phyloP scores from a whole-genome alignment of 1,140 invertebrate genomes.

The Drosophila hydei region DNA sequence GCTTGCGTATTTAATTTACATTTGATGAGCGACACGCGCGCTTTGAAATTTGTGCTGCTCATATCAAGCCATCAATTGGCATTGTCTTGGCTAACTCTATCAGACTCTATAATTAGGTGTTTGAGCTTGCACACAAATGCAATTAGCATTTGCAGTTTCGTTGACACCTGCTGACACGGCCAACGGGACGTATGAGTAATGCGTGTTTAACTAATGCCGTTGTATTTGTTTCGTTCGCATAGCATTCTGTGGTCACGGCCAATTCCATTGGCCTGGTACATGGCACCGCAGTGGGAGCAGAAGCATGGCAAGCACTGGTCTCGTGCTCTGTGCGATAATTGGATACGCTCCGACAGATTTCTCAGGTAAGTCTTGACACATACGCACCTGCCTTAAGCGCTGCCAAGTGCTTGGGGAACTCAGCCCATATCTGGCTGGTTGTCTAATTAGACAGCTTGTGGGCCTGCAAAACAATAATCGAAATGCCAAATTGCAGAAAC shows the following conservation, averaged over 20 bases:
- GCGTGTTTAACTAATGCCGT: constrained; percentile 15
- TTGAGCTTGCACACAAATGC: background rate
- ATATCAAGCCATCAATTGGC: background rate
- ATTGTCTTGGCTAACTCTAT: constrained; percentile 2
- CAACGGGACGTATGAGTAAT: constrained; percentile 37
- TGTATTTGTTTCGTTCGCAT: constrained; percentile 55
- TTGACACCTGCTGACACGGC: constrained; percentile 5
- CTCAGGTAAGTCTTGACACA: constrained; percentile 79
- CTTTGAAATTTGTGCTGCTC: background rate
- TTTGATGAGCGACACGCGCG: constrained; percentile 39
- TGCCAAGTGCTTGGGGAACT: constrained; percentile 41
- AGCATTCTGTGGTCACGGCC: constrained; percentile 95
- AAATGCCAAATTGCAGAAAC: constrained; percentile 86
- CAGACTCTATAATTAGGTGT: constrained; percentile 2
- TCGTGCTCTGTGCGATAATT: constrained; percentile 92
- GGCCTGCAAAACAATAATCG: background rate
- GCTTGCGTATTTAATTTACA: constrained; percentile 32
- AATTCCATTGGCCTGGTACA: constrained; percentile 96
- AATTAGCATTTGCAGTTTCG: constrained; percentile 7
- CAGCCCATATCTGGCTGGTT: background rate
- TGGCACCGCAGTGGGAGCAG: constrained; percentile 93
- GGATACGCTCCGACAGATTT: constrained; percentile 94
- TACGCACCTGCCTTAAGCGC: constrained; percentile 41
- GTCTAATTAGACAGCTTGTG: constrained; percentile 51
- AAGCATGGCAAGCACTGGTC: constrained; percentile 92